Percentiles rank a stretch among this genome's conserved stretches.
These are phyloP conservation scores for Marcusenius ussheri DNA, from an alignment of 2,113 vertebrate species.

Conservation along the genomic window DNA sequence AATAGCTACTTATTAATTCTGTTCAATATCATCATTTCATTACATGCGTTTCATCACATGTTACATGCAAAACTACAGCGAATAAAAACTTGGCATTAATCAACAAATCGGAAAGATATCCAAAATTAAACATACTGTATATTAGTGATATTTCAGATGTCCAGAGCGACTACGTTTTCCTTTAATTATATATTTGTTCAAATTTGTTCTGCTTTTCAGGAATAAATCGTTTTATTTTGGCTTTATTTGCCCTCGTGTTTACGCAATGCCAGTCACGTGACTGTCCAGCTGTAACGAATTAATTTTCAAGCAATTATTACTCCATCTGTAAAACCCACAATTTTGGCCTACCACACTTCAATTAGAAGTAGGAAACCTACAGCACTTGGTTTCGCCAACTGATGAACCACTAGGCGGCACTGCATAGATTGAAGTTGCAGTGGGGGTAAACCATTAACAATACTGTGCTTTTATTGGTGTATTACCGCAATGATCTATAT, in stretches of 20 bases:
- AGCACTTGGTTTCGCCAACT: background rate
- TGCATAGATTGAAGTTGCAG: slow-evolving; percentile 18
- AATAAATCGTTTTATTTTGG: background rate
- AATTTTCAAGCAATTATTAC: background rate
- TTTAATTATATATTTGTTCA: background rate
- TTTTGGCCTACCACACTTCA: background rate
- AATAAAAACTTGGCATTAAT: background rate
- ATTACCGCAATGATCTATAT: background rate
- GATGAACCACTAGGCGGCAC: slow-evolving; percentile 32
- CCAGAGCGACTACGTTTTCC: background rate
- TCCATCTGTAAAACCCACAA: background rate
- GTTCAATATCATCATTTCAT: background rate
- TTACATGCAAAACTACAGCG: background rate
- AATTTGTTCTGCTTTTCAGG: background rate
- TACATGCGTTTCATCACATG: background rate
- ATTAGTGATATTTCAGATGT: background rate
- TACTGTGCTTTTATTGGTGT: background rate
- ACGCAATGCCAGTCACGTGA: background rate
- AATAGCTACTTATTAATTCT: background rate
- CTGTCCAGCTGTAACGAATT: background rate
- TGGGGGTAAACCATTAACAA: background rate
- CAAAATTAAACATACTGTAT: background rate
- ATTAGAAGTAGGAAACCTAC: background rate
- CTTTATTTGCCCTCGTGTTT: background rate
- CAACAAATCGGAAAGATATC: background rate